A percentile compares a stretch with the other conserved stretches of the same genome.
Conservation (phyloP, 1,140 invertebrate genomes). For the Drosophila seguyi region DNA sequence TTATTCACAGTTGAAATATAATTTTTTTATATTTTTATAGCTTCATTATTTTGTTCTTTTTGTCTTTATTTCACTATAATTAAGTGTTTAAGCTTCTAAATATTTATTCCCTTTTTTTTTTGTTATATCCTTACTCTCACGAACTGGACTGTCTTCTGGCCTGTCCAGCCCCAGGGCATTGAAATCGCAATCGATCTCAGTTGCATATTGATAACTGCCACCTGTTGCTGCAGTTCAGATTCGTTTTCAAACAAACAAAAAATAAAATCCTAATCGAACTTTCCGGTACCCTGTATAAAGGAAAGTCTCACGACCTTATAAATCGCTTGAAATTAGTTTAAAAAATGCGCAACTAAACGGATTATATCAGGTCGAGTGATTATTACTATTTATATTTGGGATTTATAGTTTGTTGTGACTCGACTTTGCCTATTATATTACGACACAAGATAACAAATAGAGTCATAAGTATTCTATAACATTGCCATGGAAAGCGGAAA, state of each 20-base stretch:
- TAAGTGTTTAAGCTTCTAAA: not conserved
- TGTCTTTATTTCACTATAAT: not conserved
- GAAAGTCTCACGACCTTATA: not conserved
- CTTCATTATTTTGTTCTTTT: not conserved
- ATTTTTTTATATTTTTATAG: not conserved
- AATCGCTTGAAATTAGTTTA: not conserved
- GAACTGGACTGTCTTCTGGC: conserved; percentile 15
- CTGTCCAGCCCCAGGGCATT: not conserved
- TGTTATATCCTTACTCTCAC: not conserved
- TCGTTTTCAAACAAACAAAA: not conserved
- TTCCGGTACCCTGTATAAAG: not conserved
- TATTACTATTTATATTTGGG: conserved; percentile 36
- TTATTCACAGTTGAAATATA: not conserved
- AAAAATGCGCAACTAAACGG: not conserved
- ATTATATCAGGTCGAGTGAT: conserved; percentile 4
- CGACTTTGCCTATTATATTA: conserved; percentile 14
- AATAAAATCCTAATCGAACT: not conserved
- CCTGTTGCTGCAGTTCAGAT: not conserved
- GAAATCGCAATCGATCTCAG: conserved; percentile 21
- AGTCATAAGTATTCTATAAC: conserved; percentile 35
- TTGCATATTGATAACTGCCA: conserved; percentile 11
- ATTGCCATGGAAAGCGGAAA: conserved; percentile 34
- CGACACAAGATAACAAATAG: conserved; percentile 39
- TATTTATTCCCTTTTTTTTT: not conserved
- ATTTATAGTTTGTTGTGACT: conserved; percentile 41